Conservation (phyloP, 2,113 vertebrate genomes). For the Melanocharis versteri region DNA sequence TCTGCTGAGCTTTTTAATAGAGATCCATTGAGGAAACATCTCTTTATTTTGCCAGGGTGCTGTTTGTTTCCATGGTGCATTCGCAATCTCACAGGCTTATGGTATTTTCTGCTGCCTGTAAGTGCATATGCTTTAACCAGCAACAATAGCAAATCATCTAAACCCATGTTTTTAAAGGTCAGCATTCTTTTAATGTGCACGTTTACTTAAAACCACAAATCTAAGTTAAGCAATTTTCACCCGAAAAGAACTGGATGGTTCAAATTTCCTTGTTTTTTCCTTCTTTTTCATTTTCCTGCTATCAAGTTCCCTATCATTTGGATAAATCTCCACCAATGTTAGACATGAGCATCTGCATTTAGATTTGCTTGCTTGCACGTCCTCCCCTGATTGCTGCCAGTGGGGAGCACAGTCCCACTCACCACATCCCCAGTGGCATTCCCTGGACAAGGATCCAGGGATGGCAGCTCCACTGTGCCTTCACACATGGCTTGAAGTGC, state of each 20-base stretch:
- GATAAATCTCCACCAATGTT: background rate
- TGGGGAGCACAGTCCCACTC: background rate
- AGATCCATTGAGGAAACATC: background rate
- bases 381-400: background rate
- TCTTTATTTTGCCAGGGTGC: background rate
- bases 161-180: constrained; percentile 41
- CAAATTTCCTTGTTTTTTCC: background rate
- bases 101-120: background rate
- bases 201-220: constrained; percentile 33
- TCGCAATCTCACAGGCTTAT: background rate
- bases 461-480: background rate
- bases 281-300: background rate
- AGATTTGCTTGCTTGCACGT: background rate
- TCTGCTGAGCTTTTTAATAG: background rate
- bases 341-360: background rate
- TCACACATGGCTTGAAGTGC: background rate
- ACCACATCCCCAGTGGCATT: background rate
- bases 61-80: background rate
- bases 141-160: background rate
- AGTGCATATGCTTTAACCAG: background rate
- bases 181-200: constrained; percentile 21
- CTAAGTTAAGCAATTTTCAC: constrained; percentile 25
- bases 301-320: background rate
- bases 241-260: constrained; percentile 2
- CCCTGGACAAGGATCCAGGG: background rate